Evolutionary conservation across 2,888 invertebrate genomes (phyloP).

Genomic region (Athalia cordata): DNA sequence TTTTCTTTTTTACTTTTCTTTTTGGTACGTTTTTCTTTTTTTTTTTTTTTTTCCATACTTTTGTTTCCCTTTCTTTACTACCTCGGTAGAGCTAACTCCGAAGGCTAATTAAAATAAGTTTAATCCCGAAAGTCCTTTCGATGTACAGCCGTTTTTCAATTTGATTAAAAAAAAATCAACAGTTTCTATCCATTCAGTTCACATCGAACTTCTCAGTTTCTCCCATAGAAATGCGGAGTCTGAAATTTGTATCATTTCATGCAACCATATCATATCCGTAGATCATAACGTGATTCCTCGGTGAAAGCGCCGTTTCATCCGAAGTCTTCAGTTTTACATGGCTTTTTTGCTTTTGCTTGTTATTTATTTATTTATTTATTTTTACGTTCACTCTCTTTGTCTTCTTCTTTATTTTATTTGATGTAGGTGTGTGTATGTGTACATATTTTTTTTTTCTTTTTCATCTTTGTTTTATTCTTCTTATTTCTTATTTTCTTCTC

Average conservation of each 20-base stretch:
- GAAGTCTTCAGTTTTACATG: no score
- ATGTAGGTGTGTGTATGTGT: not conserved
- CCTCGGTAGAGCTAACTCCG: not conserved
- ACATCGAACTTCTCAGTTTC: not conserved
- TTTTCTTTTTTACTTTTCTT: constrained; percentile 30
- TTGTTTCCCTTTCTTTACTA: not conserved
- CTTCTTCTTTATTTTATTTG: not conserved
- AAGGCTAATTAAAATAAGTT: constrained; percentile 30
- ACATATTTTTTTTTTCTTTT: not conserved
- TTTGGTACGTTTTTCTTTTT: not conserved
- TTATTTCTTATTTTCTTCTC: not conserved
- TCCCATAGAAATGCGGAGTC: no score
- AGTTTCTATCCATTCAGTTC: not conserved
- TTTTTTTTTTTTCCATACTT: not conserved
- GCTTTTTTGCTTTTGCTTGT: no score
- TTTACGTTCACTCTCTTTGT: no score
- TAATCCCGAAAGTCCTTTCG: not conserved
- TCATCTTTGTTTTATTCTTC: not conserved
- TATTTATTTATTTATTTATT: no score
- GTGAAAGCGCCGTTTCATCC: no score
- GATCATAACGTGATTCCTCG: no score
- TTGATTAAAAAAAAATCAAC: constrained; percentile 3
- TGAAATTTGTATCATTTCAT: no score
- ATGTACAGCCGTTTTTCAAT: not conserved
- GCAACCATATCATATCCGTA: no score